Evolutionary conservation across 2,888 invertebrate genomes (phyloP).

Genomic region (Pomacea canaliculata): DNA sequence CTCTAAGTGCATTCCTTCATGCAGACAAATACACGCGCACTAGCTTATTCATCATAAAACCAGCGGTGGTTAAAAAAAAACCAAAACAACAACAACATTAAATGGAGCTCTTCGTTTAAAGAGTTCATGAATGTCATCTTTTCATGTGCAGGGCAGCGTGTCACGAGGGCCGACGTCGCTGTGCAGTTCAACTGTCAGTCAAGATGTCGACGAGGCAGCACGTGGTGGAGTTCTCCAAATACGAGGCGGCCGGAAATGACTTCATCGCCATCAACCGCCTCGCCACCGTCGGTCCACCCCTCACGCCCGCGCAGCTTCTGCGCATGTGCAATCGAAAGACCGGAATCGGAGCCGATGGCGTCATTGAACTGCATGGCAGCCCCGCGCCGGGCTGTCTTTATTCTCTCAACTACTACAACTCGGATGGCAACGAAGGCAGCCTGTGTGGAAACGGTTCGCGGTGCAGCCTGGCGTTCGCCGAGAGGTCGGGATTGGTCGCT

Average conservation of each 20-base stretch:
- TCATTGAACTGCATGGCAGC: conserved; percentile 32
- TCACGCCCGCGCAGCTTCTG: conserved; percentile 11
- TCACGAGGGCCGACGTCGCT: too few relatives aligned
- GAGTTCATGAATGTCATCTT: too few relatives aligned
- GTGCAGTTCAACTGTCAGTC: too few relatives aligned
- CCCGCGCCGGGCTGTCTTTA: conserved; percentile 26
- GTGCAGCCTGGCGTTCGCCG: conserved; percentile 41
- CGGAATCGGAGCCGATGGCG: conserved; percentile 48
- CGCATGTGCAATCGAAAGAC: conserved; percentile 40
- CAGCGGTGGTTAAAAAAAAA: too few relatives aligned
- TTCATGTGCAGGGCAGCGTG: too few relatives aligned
- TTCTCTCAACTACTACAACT: conserved; percentile 38
- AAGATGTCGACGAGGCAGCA: too few relatives aligned
- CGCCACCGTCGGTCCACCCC: background rate
- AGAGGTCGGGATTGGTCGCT: conserved; percentile 23
- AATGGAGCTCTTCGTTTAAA: too few relatives aligned
- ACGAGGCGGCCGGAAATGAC: conserved; percentile 48
- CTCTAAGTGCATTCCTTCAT: too few relatives aligned
- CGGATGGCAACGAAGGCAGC: conserved; percentile 37
- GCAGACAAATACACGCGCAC: too few relatives aligned
- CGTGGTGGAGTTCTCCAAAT: conserved; percentile 39
- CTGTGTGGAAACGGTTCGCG: conserved; percentile 50
- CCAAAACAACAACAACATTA: too few relatives aligned
- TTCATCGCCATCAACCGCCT: conserved; percentile 40
- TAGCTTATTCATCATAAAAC: too few relatives aligned